Evolutionary conservation across 2,888 invertebrate genomes (phyloP).

Genomic region (Tigriopus californicus): DNA sequence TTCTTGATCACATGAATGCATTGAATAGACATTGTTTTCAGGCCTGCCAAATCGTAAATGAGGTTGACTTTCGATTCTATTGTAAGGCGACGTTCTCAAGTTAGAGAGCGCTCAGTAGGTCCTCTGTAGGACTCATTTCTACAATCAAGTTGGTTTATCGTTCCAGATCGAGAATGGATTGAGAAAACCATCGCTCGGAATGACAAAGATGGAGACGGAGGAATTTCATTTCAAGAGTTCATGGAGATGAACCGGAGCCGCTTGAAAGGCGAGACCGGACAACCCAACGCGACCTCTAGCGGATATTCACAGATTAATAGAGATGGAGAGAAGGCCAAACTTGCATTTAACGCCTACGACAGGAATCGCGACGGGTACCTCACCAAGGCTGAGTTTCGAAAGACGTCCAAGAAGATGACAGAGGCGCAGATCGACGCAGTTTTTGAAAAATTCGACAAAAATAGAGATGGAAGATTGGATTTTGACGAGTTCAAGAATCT

Average conservation of each 20-base stretch:
- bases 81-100: too few relatives aligned
- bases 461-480: constrained; percentile 7
- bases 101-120: too few relatives aligned
- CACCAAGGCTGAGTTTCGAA: constrained; percentile 3
- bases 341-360: constrained; percentile 11
- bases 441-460: constrained; percentile 12
- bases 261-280: neutral
- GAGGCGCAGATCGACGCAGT: constrained; percentile 14
- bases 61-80: too few relatives aligned
- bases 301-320: neutral
- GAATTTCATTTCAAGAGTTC: constrained; percentile 5
- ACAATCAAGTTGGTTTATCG: too few relatives aligned
- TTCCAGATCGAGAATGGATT: constrained; percentile 13
- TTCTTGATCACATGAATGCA: too few relatives aligned
- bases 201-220: constrained; percentile 14
- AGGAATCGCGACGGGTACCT: constrained; percentile 7
- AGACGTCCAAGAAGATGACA: constrained; percentile 12
- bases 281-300: neutral
- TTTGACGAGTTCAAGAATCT: constrained; percentile 13
- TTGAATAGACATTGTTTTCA: too few relatives aligned
- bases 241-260: constrained; percentile 4
- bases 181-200: constrained; percentile 5
- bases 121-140: too few relatives aligned
- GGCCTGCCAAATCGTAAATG: too few relatives aligned
- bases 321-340: neutral